A percentile compares a stretch with the other conserved stretches of the same genome.
Evolutionary conservation across 2,888 invertebrate species (phyloP).

Genomic region (Drosophila kuntzei): DNA sequence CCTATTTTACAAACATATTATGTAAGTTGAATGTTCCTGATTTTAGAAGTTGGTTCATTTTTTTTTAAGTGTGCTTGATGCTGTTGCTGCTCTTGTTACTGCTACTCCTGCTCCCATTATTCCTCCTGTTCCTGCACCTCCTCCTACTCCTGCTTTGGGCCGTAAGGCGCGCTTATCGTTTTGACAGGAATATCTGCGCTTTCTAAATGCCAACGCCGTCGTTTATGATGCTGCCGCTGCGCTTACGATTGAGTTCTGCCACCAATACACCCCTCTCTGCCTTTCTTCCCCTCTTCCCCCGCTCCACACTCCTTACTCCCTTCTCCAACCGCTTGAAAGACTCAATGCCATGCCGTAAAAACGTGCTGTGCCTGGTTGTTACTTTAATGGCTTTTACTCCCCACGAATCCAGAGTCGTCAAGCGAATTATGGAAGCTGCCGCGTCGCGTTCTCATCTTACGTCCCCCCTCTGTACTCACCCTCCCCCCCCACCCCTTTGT

Average conservation of each 20-base stretch:
- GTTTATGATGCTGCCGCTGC: conserved; percentile 76
- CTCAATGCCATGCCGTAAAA: conserved; percentile 69
- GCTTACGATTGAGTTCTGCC: conserved; percentile 75
- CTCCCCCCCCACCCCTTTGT: neutral
- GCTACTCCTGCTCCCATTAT: conserved; percentile 4
- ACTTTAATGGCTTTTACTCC: conserved; percentile 82
- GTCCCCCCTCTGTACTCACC: neutral
- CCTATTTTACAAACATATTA: too few species aligned
- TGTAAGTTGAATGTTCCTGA: too few species aligned
- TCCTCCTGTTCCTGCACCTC: conserved; percentile 12
- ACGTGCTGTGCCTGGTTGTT: conserved; percentile 80
- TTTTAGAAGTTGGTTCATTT: too few species aligned
- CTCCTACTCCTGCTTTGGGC: conserved; percentile 16
- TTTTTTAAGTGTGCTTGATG: too few species aligned
- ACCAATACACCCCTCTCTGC: conserved; percentile 1
- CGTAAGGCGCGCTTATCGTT: conserved; percentile 79
- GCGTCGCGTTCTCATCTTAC: conserved; percentile 34
- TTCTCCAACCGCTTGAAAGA: neutral
- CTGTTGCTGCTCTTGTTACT: conserved; percentile 11
- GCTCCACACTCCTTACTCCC: neutral
- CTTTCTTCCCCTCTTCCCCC: neutral
- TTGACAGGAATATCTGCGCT: conserved; percentile 82
- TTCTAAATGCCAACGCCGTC: conserved; percentile 80
- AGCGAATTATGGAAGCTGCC: conserved; percentile 78
- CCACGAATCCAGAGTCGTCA: conserved; percentile 76